Evolutionary conservation across 1,140 invertebrate genomes (phyloP).

Genomic region (Lanistes nyassanus): DNA sequence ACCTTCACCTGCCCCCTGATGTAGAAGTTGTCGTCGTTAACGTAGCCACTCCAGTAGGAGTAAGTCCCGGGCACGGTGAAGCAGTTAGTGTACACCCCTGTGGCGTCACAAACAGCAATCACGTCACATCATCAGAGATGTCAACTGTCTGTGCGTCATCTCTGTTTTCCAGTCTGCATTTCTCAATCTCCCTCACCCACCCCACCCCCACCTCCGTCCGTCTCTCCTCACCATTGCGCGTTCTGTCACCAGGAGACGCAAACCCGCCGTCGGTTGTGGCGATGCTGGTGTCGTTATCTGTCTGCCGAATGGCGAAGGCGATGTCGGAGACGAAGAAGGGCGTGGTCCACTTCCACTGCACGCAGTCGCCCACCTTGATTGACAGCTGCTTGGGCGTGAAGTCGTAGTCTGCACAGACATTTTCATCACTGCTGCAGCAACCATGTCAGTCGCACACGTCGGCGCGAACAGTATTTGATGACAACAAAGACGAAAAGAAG

Average conservation of each 20-base stretch:
- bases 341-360: slow-evolving; percentile 51
- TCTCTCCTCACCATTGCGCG: slow-evolving; percentile 31
- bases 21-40: slow-evolving; percentile 39
- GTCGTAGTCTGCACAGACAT: slow-evolving; percentile 37
- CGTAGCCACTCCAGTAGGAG: slow-evolving; percentile 52
- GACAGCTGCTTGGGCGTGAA: slow-evolving; percentile 35
- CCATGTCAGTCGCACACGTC: no score
- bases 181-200: no score
- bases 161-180: background rate
- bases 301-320: slow-evolving; percentile 43
- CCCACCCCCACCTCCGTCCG: background rate
- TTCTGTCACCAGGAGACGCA: slow-evolving; percentile 31
- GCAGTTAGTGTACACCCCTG: slow-evolving; percentile 45
- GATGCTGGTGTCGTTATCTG: slow-evolving; percentile 28
- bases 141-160: no score
- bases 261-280: slow-evolving; percentile 28
- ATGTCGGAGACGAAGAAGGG: slow-evolving; percentile 32
- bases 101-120: slow-evolving; percentile 15
- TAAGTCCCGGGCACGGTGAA: slow-evolving; percentile 48
- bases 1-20: slow-evolving; percentile 50
- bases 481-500: no score
- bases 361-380: slow-evolving; percentile 47
- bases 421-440: background rate
- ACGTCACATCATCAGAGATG: background rate
- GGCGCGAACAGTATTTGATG: no score